A percentile compares a stretch with the other conserved stretches of the same genome.
Conservation (phyloP, 1,140 invertebrate species). For the Harlomillsia oculata region DNA sequence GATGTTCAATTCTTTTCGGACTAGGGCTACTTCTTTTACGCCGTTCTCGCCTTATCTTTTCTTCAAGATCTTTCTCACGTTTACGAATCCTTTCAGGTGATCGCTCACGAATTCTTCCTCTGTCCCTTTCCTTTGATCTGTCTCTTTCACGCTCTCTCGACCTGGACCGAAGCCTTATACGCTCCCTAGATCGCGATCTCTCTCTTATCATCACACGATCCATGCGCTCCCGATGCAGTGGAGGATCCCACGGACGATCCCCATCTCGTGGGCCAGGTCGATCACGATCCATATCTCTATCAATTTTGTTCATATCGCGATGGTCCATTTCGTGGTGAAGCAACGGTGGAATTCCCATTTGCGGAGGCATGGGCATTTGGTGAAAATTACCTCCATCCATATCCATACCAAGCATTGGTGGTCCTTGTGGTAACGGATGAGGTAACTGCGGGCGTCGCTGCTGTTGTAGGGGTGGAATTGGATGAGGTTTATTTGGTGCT, state of each 20-base stretch:
- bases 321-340: constrained; percentile 34
- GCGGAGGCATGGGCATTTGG: not conserved
- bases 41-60: constrained; percentile 22
- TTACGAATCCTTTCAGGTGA: constrained; percentile 30
- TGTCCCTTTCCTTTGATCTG: constrained; percentile 18
- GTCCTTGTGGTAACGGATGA: not conserved
- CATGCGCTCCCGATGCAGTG: constrained; percentile 14
- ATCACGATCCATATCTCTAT: constrained; percentile 41
- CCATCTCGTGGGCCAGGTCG: constrained; percentile 24
- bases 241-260: constrained; percentile 35
- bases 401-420: not conserved
- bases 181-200: constrained; percentile 41
- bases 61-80: constrained; percentile 28
- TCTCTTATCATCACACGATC: constrained; percentile 32
- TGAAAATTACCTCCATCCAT: not conserved
- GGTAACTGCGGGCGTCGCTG: constrained; percentile 1
- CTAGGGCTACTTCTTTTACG: constrained; percentile 36
- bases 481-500: not conserved
- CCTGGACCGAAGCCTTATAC: constrained; percentile 39
- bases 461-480: not conserved
- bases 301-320: constrained; percentile 35
- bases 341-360: constrained; percentile 1
- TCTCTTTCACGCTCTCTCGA: constrained; percentile 8
- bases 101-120: constrained; percentile 11
- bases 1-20: constrained; percentile 36